These are phyloP conservation scores for Exephanes ischioxanthus DNA, from an alignment of 2,888 invertebrate genomes.

Conservation along the genomic window DNA sequence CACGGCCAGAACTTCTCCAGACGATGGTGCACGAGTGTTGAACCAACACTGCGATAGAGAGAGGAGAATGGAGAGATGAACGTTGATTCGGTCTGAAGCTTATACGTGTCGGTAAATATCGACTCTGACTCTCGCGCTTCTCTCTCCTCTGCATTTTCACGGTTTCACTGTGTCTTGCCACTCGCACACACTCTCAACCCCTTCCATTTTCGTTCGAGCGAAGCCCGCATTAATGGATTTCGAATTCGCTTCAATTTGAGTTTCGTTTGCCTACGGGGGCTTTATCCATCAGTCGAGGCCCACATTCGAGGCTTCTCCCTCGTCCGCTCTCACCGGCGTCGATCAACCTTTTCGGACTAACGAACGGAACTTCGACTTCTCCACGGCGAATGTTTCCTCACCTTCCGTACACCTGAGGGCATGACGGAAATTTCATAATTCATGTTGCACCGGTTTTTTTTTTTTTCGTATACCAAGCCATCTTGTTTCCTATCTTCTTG, in stretches of 20 bases:
- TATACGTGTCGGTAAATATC: conserved; percentile 53
- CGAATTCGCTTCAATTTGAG: conserved; percentile 36
- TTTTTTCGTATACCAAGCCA: neutral
- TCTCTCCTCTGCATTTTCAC: neutral
- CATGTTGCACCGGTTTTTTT: conserved; percentile 38
- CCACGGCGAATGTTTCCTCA: neutral
- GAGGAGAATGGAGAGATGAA: conserved; percentile 16
- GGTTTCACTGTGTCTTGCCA: neutral
- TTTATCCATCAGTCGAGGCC: conserved; percentile 21
- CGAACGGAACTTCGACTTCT: neutral
- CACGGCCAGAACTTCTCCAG: conserved; percentile 41
- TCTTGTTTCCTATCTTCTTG: conserved; percentile 33
- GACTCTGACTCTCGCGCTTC: conserved; percentile 3
- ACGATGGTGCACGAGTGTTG: conserved; percentile 60
- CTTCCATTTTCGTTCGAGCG: conserved; percentile 31
- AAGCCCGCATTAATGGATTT: conserved; percentile 61
- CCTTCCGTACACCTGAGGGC: neutral
- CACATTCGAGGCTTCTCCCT: neutral
- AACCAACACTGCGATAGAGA: conserved; percentile 35
- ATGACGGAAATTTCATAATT: conserved; percentile 29
- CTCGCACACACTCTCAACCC: neutral
- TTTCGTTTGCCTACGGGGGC: neutral
- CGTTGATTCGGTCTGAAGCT: conserved; percentile 40
- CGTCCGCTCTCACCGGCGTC: neutral
- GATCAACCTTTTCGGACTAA: neutral